Evolutionary conservation across 2,888 invertebrate genomes (phyloP), one percentile per base, ranked within the genome.

Genomic region (Hemaris fuciformis): DNA sequence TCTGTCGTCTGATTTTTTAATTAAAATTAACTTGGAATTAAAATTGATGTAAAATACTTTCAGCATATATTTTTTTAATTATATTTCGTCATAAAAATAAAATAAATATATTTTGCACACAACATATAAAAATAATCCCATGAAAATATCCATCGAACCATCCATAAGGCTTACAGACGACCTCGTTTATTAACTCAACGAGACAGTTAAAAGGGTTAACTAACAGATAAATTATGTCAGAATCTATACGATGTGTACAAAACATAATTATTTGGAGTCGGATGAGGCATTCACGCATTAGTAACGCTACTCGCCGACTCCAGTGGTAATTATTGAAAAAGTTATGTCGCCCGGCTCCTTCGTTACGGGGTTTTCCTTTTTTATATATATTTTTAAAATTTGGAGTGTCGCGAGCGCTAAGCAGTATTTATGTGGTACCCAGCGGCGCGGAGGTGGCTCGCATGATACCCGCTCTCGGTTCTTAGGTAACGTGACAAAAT

Each of bases 391-490:
- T 79, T 81, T 83, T 81, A 81, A 81, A 88, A 87, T 89, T 88
- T 84, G 77, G 85, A 83, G 81, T 85, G 85, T 87, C 87, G 81
- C 77, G 84, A 81, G 76, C 83, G 84, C 80, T 91, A 91, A 91
- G 91, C 85, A 91, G 88, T 91, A 91, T 92, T 91, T 91, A 92
- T 92, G 91, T 83, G 90, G 81, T 88, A 82, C 85, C 90, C 89
- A 87, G 79, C 89, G 68, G 89, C 72, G 89, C 81, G 81, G 78
- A 83, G 83, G 79, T 75, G 76, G 81, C 78, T 70, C 72, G 77
- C 80, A 83, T 79, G 79, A 75, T 78, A 77, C 74, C 78, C 73
- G 74, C 62, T 68, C 65, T 61, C 65, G 61, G 67, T 66, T 69
- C 64, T 45, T 27, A 13, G 15, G 13, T n/a, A 18, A 38, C 42